A percentile compares a stretch with the other conserved stretches of the same genome.
Evolutionary conservation across 1,140 invertebrate genomes (phyloP).

Genomic region (Scaptodrosophila lebanonensis): DNA sequence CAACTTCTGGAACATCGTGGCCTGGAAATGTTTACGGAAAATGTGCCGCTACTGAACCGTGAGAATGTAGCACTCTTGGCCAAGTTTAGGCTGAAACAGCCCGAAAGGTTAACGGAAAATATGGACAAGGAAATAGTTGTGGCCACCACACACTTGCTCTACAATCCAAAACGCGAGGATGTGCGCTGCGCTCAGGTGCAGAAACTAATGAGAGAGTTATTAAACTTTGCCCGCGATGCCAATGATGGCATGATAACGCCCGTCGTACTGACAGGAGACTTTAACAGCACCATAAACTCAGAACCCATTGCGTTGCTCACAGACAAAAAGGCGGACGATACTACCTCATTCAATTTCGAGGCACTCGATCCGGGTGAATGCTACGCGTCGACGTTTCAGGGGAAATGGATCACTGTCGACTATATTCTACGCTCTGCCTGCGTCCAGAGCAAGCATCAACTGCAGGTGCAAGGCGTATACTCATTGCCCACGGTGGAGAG

Average conservation of each 20-base stretch:
- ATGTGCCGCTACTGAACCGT: slow-evolving; percentile 81
- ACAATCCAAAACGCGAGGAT: slow-evolving; percentile 92
- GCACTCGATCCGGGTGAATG: slow-evolving; percentile 74
- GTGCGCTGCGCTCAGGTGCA: slow-evolving; percentile 91
- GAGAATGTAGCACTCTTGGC: slow-evolving; percentile 92
- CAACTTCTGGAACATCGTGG: slow-evolving; percentile 80
- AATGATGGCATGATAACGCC: slow-evolving; percentile 80
- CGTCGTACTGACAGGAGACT: slow-evolving; percentile 91
- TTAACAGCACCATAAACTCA: slow-evolving; percentile 88
- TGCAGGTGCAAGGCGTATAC: slow-evolving; percentile 77
- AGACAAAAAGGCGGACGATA: background rate
- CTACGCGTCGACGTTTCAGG: slow-evolving; percentile 84
- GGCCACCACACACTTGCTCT: slow-evolving; percentile 96
- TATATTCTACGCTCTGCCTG: slow-evolving; percentile 84
- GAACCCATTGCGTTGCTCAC: slow-evolving; percentile 79
- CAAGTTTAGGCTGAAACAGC: slow-evolving; percentile 81
- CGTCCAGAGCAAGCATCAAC: slow-evolving; percentile 21
- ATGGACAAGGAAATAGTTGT: slow-evolving; percentile 81
- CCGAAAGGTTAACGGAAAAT: slow-evolving; percentile 60
- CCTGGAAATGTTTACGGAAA: slow-evolving; percentile 80
- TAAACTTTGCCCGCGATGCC: slow-evolving; percentile 80
- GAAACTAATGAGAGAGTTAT: slow-evolving; percentile 88
- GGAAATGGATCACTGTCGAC: slow-evolving; percentile 88
- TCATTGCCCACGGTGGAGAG: slow-evolving; percentile 81
- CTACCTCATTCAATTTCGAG: slow-evolving; percentile 11